A percentile compares a stretch with the other conserved stretches of the same genome.
These are phyloP conservation scores for Ochlodes sylvanus DNA, from an alignment of 2,888 invertebrate species.

Conservation along the genomic window DNA sequence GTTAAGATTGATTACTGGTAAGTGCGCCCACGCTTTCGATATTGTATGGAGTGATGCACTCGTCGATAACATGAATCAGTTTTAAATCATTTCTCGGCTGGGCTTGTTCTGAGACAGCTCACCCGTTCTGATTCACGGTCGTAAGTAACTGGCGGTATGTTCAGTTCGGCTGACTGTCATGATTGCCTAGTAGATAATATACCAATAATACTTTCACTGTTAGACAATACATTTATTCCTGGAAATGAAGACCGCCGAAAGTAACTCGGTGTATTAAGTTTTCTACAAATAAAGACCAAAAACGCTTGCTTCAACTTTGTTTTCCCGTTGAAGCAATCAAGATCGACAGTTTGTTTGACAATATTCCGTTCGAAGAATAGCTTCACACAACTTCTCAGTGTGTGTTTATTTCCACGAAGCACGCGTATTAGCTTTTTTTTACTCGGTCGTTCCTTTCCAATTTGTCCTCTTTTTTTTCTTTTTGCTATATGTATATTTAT, in stretches of 20 bases:
- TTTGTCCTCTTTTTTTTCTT: neutral
- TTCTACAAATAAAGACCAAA: no score
- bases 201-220: no score
- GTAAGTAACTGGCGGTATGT: neutral
- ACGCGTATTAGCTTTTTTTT: neutral
- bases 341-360: slow-evolving; percentile 18
- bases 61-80: slow-evolving; percentile 19
- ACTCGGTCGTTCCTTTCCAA: neutral
- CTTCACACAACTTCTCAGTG: neutral
- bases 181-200: no score
- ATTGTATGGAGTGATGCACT: slow-evolving; percentile 13
- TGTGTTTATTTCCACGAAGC: neutral
- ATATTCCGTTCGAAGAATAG: slow-evolving; percentile 13
- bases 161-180: neutral
- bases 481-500: no score
- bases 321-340: slow-evolving; percentile 18
- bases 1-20: slow-evolving; percentile 7
- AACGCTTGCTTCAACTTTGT: no score
- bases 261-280: no score
- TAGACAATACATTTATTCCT: no score
- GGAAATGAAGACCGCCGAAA: no score
- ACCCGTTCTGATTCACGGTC: slow-evolving; percentile 14
- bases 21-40: slow-evolving; percentile 6
- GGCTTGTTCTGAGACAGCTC: slow-evolving; percentile 14
- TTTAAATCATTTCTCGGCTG: neutral